Evolutionary conservation across 2,888 invertebrate species (phyloP).

Genomic region (Apodemia zela): DNA sequence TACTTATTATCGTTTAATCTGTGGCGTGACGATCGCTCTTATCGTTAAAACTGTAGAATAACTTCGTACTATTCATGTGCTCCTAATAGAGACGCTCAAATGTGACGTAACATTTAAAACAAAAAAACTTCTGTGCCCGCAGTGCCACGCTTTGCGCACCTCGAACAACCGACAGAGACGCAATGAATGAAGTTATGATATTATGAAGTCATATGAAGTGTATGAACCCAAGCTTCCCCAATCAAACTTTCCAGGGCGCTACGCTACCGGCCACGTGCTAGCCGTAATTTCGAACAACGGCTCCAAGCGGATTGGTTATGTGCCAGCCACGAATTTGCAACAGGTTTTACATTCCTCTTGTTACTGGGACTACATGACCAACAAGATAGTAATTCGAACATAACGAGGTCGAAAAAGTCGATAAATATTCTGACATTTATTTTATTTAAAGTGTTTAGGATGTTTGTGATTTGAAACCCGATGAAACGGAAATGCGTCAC

Average conservation of each 20-base stretch:
- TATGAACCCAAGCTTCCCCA: not conserved
- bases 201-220: too few species aligned
- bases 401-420: too few species aligned
- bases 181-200: too few species aligned
- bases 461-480: too few species aligned
- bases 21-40: not conserved
- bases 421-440: too few species aligned
- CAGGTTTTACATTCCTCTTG: constrained; percentile 28
- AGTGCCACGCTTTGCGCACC: not conserved
- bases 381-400: not conserved
- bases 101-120: constrained; percentile 57
- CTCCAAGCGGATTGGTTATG: not conserved
- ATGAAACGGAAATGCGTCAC: too few species aligned
- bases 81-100: constrained; percentile 52
- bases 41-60: not conserved
- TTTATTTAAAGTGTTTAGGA: too few species aligned
- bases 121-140: constrained; percentile 18
- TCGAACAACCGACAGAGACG: not conserved
- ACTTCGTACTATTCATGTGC: constrained; percentile 28
- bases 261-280: not conserved
- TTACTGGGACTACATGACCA: constrained; percentile 21
- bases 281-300: not conserved
- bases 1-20: too few species aligned
- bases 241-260: not conserved
- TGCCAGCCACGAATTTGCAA: constrained; percentile 20